phyloP scores from a whole-genome alignment of 2,113 vertebrate genomes.

The Chlamydotis undulata region DNA sequence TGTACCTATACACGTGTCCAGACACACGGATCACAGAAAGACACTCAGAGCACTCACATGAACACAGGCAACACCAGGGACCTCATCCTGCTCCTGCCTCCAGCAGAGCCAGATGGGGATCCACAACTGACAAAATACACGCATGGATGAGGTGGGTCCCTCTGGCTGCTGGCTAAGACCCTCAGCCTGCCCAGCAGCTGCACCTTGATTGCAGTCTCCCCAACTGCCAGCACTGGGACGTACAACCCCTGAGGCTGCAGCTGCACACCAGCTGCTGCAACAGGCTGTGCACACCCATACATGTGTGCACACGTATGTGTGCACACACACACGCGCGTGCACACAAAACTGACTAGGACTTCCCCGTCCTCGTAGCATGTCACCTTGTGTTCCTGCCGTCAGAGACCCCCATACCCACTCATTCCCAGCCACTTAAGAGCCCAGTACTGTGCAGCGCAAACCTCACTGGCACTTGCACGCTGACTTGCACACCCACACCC shows the following conservation, averaged over 20 bases:
- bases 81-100: not conserved
- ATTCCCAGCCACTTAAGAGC: not conserved
- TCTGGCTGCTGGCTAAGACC: not conserved
- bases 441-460: accelerated
- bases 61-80: not conserved
- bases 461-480: not conserved
- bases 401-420: not conserved
- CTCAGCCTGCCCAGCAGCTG: not conserved
- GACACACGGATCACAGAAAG: not conserved
- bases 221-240: accelerated
- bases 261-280: accelerated
- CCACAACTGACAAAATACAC: not conserved
- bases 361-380: not conserved
- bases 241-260: not conserved
- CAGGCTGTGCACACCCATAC: accelerated
- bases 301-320: too few relatives aligned
- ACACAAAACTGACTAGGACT: not conserved
- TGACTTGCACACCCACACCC: not conserved
- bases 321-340: too few relatives aligned
- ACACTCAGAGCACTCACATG: not conserved
- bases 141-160: not conserved
- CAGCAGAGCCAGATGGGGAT: accelerated
- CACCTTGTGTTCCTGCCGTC: accelerated
- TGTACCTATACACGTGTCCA: accelerated
- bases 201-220: too few relatives aligned